Conservation (phyloP, 2,888 invertebrate genomes). For the Osedax fenrisi region DNA sequence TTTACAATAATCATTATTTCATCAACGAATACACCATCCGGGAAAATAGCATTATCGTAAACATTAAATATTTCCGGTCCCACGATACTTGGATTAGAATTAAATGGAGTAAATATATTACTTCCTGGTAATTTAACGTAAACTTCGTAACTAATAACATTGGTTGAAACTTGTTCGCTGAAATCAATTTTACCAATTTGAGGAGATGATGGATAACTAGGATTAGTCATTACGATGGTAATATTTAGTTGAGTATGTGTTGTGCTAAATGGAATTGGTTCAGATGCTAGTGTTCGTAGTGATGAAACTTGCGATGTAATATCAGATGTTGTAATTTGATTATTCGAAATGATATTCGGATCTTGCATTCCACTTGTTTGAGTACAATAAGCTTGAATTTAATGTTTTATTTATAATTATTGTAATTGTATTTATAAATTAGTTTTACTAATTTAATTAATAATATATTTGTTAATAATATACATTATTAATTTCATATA, state of each 20-base stretch:
- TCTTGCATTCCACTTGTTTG: background rate
- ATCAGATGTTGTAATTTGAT: background rate
- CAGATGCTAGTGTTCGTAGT: background rate
- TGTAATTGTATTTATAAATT: background rate
- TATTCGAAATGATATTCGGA: background rate
- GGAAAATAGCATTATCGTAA: conserved; percentile 2
- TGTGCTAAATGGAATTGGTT: background rate
- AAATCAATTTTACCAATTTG: conserved; percentile 15
- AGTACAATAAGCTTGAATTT: background rate
- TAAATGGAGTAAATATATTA: conserved; percentile 3
- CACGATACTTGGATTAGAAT: background rate
- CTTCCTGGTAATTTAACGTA: background rate
- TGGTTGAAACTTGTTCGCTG: background rate
- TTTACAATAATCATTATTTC: conserved; percentile 1
- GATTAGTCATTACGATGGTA: conserved; percentile 9
- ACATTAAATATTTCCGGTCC: conserved; percentile 2
- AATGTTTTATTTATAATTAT: too few species aligned
- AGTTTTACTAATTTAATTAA: background rate
- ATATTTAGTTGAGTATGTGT: background rate
- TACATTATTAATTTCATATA: too few species aligned
- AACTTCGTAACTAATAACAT: conserved; percentile 4
- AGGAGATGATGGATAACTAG: background rate
- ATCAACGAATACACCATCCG: background rate
- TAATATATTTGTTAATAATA: too few species aligned
- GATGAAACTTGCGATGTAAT: background rate